Conservation (phyloP, 2,888 invertebrate genomes). For the Rugalucina vietnamica region DNA sequence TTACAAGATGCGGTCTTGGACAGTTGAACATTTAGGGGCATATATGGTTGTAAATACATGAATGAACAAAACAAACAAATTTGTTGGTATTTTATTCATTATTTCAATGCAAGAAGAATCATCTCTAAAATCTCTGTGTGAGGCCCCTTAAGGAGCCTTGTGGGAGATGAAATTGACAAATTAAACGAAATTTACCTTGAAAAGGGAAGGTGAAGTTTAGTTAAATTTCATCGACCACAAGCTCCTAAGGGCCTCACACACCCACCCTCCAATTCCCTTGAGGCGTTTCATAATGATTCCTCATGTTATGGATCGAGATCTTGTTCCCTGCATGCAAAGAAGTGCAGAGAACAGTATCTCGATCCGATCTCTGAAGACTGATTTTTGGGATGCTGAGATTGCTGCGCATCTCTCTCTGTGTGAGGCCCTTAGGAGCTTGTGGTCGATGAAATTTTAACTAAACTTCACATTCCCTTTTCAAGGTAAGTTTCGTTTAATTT, state of each 20-base stretch:
- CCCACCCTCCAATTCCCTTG: slow-evolving; percentile 19
- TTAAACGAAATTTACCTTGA: slow-evolving; percentile 53
- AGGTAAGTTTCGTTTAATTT: slow-evolving; percentile 55
- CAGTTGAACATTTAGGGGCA: neutral
- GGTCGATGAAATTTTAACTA: slow-evolving; percentile 41
- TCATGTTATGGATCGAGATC: neutral
- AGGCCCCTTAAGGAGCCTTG: slow-evolving; percentile 36
- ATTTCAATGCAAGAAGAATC: slow-evolving; percentile 18
- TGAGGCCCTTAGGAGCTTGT: slow-evolving; percentile 42
- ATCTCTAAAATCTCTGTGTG: slow-evolving; percentile 55
- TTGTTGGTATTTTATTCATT: too few relatives aligned
- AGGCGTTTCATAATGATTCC: neutral
- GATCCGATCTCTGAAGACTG: slow-evolving; percentile 9
- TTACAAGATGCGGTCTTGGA: neutral
- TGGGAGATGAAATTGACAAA: slow-evolving; percentile 36
- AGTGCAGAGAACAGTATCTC: neutral
- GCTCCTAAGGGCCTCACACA: slow-evolving; percentile 49
- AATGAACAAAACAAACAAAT: too few relatives aligned
- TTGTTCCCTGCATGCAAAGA: neutral
- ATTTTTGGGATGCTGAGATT: neutral
- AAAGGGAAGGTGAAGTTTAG: slow-evolving; percentile 44
- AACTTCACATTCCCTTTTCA: slow-evolving; percentile 41
- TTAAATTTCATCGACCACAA: slow-evolving; percentile 42
- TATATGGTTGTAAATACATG: too few relatives aligned
- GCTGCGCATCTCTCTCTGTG: slow-evolving; percentile 30